A percentile compares a stretch with the other conserved stretches of the same genome.
Evolutionary conservation across 2,797 vertebrate species (phyloP).

Genomic region (Urosaurus nigricauda): DNA sequence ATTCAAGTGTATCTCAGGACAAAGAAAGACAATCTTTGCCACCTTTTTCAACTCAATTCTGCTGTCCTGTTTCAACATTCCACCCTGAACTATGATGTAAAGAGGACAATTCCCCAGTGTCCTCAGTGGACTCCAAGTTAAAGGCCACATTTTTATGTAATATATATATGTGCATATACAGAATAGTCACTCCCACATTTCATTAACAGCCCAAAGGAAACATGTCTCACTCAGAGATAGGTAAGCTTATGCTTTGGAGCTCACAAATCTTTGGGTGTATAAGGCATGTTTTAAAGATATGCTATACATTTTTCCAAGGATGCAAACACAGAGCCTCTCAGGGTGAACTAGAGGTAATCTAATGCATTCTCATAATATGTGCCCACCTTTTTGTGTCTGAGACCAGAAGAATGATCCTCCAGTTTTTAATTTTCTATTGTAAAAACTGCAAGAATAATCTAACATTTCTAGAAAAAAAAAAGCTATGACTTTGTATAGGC

Average conservation of each 20-base stretch:
- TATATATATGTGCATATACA: neutral
- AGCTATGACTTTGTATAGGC: conserved; percentile 10
- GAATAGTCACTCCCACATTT: neutral
- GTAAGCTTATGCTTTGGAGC: neutral
- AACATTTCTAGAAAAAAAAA: conserved; percentile 40
- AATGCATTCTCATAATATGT: neutral
- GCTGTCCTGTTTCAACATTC: conserved; percentile 6
- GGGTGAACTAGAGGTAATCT: neutral
- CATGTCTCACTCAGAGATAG: neutral
- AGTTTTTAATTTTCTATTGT: neutral
- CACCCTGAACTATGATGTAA: neutral
- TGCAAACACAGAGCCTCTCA: neutral
- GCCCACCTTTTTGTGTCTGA: neutral
- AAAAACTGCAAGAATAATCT: neutral
- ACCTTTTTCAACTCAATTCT: conserved; percentile 16
- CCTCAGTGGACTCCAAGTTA: conserved; percentile 42
- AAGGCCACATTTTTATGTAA: conserved; percentile 6
- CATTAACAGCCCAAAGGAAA: neutral
- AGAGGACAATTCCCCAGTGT: conserved; percentile 19
- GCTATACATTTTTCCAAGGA: neutral
- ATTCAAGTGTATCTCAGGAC: conserved; percentile 25
- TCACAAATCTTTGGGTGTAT: neutral
- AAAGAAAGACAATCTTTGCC: conserved; percentile 2
- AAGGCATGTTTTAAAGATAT: neutral
- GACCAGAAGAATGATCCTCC: neutral